Percentiles rank a stretch among this genome's conserved stretches.
These are phyloP conservation scores for Tyto alba DNA, from an alignment of 2,113 vertebrate species.

Conservation along the genomic window DNA sequence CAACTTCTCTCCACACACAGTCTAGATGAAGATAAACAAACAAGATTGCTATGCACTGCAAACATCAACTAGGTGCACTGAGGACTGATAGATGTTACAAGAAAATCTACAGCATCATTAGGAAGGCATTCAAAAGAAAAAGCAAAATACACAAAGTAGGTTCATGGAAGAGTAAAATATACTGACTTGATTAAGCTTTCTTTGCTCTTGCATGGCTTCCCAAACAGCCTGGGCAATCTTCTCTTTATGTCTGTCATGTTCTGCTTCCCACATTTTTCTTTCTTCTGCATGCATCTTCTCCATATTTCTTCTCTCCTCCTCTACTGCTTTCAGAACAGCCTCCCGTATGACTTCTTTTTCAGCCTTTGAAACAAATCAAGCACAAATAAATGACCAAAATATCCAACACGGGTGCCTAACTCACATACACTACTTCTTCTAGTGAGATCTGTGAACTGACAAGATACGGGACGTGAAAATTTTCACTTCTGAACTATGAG, in stretches of 20 bases:
- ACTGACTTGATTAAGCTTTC: slow-evolving; percentile 68
- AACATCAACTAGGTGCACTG: neutral
- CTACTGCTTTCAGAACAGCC: slow-evolving; percentile 69
- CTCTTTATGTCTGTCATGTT: slow-evolving; percentile 58
- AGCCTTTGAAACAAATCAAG: slow-evolving; percentile 60
- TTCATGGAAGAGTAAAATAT: neutral
- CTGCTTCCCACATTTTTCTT: slow-evolving; percentile 70
- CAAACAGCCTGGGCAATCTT: slow-evolving; percentile 59
- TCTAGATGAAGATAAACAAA: neutral
- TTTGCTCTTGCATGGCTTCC: slow-evolving; percentile 67
- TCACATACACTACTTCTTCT: neutral
- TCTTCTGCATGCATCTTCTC: slow-evolving; percentile 70
- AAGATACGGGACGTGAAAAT: neutral
- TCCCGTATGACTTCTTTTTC: slow-evolving; percentile 66
- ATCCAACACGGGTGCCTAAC: neutral
- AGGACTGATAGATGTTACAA: neutral
- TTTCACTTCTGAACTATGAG: neutral
- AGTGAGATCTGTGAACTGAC: neutral
- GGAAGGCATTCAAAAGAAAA: neutral
- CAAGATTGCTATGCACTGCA: neutral
- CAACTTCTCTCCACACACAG: neutral
- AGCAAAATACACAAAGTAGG: neutral
- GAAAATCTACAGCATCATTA: neutral
- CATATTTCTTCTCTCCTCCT: slow-evolving; percentile 70
- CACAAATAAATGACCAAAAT: neutral